Percentiles rank a stretch among this genome's conserved stretches.
phyloP scores from a whole-genome alignment of 2,797 vertebrate genomes.

The Lateolabrax maculatus region DNA sequence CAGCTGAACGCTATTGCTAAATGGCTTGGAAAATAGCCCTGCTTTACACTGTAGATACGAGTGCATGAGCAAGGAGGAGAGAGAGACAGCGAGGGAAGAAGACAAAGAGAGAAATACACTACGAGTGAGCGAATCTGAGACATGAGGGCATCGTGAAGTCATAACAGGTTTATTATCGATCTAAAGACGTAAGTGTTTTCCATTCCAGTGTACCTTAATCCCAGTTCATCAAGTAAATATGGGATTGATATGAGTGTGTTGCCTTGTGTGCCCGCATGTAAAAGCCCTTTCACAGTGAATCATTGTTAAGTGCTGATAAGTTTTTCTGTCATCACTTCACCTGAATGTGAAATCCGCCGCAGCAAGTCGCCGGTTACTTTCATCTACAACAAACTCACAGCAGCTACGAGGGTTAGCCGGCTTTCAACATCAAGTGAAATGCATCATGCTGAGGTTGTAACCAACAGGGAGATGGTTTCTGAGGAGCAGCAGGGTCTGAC shows the following conservation, averaged over 20 bases:
- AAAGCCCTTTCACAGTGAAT: conserved; percentile 35
- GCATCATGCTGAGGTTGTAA: conserved; percentile 38
- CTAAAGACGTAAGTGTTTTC: conserved; percentile 54
- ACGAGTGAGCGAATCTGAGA: conserved; percentile 17
- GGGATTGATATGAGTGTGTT: conserved; percentile 31
- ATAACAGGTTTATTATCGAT: conserved; percentile 62
- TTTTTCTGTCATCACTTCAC: conserved; percentile 62
- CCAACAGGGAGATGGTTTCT: conserved; percentile 42
- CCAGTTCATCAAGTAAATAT: conserved; percentile 47
- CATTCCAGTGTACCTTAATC: conserved; percentile 53
- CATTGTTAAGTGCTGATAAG: conserved; percentile 52
- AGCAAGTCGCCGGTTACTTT: conserved; percentile 31
- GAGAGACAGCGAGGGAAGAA: neutral
- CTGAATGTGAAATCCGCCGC: conserved; percentile 45
- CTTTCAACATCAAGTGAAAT: conserved; percentile 41
- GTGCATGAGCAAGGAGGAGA: conserved; percentile 35
- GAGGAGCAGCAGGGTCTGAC: conserved; percentile 55
- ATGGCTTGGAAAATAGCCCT: conserved; percentile 81
- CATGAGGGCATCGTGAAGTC: conserved; percentile 47
- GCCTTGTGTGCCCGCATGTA: conserved; percentile 37
- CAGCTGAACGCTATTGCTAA: conserved; percentile 72
- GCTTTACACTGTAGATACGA: conserved; percentile 55
- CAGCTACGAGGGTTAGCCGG: neutral
- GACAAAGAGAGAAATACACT: conserved; percentile 32
- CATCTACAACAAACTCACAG: conserved; percentile 16